Evolutionary conservation across 64 coral and sea anemone species (phyloP).

Genomic region (Acropora tenuis): DNA sequence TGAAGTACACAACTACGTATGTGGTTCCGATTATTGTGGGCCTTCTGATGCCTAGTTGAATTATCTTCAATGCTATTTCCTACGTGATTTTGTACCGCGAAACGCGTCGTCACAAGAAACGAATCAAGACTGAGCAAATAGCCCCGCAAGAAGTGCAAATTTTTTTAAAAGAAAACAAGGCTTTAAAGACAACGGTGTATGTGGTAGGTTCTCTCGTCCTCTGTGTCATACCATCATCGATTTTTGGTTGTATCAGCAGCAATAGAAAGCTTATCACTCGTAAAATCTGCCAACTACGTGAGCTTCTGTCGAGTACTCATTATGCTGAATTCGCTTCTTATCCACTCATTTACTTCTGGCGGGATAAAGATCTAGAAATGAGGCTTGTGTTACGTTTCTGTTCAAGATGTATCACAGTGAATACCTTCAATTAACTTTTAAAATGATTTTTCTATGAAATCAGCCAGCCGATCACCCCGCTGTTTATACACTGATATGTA

Average conservation of each 20-base stretch:
- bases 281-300: neutral
- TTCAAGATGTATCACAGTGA: neutral
- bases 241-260: neutral
- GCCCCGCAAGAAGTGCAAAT: neutral
- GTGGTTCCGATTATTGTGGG: neutral
- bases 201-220: neutral
- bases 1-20: neutral
- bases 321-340: neutral
- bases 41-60: neutral
- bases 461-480: no score
- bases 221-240: neutral
- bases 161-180: neutral
- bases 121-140: neutral
- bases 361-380: neutral
- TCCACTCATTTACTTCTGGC: constrained; percentile 14
- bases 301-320: neutral
- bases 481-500: no score
- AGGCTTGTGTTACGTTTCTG: neutral
- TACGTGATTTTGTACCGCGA: neutral
- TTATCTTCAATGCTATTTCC: neutral
- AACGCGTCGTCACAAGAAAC: neutral
- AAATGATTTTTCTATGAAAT: no score
- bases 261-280: neutral
- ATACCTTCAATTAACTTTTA: neutral
- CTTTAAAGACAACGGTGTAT: neutral